Evolutionary conservation across 2,888 invertebrate genomes (phyloP), one percentile per base, ranked within the genome.

Genomic region (Caenorhabditis japonica): DNA sequence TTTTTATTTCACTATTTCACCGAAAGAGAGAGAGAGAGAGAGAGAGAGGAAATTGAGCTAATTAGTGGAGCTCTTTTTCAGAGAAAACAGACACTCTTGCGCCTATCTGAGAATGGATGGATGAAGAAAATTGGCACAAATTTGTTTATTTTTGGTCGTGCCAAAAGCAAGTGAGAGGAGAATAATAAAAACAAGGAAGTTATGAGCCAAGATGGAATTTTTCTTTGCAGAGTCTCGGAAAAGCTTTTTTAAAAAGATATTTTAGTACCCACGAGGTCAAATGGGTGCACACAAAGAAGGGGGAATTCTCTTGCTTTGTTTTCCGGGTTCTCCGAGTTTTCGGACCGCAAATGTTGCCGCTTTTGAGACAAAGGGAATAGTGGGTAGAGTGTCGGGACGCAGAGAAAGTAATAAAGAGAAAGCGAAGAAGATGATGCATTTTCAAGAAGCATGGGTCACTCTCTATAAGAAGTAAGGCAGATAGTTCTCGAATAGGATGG

Each of bases 131-230:
- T 36, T 43, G 52, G 36, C 62, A 39, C 62, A 38, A 64, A 55
- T 64, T 64, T 64, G 64, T 64, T 64, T 64, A 64, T 64, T 64
- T 64, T 64, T 56, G 64, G 44, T 46, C n/a, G 34, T 33, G 33
- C 43, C 13, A 19, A 12, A 15, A 36, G 4, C 7, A 15, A 27
- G 15, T 13, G 30, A 39, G 19, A 46, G 5, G 34, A 21, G 33
- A 38, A 27, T n/a, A 19, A 30, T 12, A 44, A 43, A 23, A 43
- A 21, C 21, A 43, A 21, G 43, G 43, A 43, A 23, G 39, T 39
- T 17, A 39, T 43, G 33, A n/a, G n/a, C n/a, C n/a, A n/a, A n/a
- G n/a, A n/a, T n/a, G n/a, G n/a, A n/a, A n/a, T 30, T 30, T 30
- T 30, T 30, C 10, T 30, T 30, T 30, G 30, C 10, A 30, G 10